Evolutionary conservation across 2,113 vertebrate genomes (phyloP), one percentile per base, ranked within the genome.

Genomic region (Xiphophorus couchianus): DNA sequence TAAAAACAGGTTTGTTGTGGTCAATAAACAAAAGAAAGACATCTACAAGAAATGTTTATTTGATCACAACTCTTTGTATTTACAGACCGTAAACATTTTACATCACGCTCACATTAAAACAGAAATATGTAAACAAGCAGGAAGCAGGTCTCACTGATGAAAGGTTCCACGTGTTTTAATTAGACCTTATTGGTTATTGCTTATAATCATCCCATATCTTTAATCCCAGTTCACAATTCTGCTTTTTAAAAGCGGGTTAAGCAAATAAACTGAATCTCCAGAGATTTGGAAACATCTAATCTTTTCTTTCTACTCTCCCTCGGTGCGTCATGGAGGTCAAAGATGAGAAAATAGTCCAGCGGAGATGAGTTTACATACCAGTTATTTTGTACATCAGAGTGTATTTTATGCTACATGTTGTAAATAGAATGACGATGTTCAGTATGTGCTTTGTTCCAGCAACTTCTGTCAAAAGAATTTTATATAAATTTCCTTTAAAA

Each of bases 81-180:
- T 84, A 88, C 83, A 85, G 51, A 78, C 64, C 42, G 28, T 30
- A 70, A 71, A 28, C 74, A 60, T 87, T 81, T 81, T 81, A 87
- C 80, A 83, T 70, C 62, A 89, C 88, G 78, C 58, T 54, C 33
- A 30, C 31, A 28, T 75, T 84, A 74, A 76, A 81, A 80, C 71
- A 65, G 80, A 71, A 76, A 87, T 86, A 77, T 87, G 78, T 82
- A 69, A 77, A 90, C 88, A 84, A 74, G 86, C 87, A 58, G 22
- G 22, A 54, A 8, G 8, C 51, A 54, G 51, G 5, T 48, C 44
- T 19, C 44, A 48, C 51, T 2, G 51, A 58, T 11, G 7, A 11
- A 58, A 58, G 22, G 22, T 58, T 51, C 14, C 19, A 51, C 17
- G 22, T 51, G 19, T 51, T 58, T 58, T 10, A 0, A 58, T n/a